Evolutionary conservation across 37 sponge, comb jelly and placozoan species (phyloP), one percentile per base, ranked within the genome.

Genomic region (Lycopodina hypogea): DNA sequence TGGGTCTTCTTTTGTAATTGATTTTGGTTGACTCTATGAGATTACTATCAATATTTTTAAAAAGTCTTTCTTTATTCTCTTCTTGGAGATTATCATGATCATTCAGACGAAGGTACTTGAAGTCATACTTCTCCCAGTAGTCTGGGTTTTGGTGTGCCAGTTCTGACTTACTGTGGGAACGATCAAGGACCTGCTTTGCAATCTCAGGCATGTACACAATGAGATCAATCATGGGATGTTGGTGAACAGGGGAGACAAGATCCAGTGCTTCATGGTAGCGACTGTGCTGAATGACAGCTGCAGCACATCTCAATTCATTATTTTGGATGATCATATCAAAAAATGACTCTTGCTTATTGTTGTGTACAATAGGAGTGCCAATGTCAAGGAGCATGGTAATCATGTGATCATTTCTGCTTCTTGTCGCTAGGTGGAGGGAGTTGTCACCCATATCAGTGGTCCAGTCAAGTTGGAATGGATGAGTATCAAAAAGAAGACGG

Each of bases 221-320:
- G 48, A 95, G 85, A 8, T 70, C 67, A 0, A 86, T 41, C 84
- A 95, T 87, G 1, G 94, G 90, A 55, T 78, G 81, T 23, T 81
- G 68, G 38, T 56, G 76, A 24, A 65, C 28, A 26, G 90, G 86
- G 30, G 90, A 90, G 28, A n/a, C 56, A 19, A 88, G 34, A 48
- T 94, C 88, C 17, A 94, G 78, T 50, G 84, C 78, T 41, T 90
- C 89, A 40, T 89, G 80, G 84, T 88, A 95, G 0, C 93, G 74
- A 0, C 81, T 42, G 61, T 87, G 84, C 42, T 84, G 34, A 30
- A 88, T 66, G 3, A 78, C 92, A 37, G 75, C 91, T 64, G 71
- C 23, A 17, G 80, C 89, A 77, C 77, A 59, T n/a, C 71, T 53
- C 15, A 53, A 17, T 37, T 95, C 74, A 21, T 66, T 52, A 0